Evolutionary conservation across 2,113 vertebrate species (phyloP), one percentile per base, ranked within the genome.

Genomic region (Equus quagga): DNA sequence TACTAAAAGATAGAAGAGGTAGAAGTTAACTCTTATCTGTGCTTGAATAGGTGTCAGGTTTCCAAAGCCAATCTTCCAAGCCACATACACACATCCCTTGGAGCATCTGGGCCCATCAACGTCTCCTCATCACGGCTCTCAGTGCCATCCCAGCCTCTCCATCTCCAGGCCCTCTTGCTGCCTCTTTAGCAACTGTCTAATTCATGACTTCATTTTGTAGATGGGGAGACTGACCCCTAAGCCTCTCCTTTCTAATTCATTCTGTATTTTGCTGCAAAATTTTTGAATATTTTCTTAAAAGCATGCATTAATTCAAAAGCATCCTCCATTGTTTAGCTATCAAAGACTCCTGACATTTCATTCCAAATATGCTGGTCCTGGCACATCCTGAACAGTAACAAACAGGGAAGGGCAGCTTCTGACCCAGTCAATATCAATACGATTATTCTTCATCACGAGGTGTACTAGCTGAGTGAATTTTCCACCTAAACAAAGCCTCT

Each of bases 241-340:
- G 36, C 33, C 2, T 93, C 54, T 58, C 69, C 26, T 88, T 58
- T 78, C 13, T 95, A 56, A 86, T 75, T 67, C 28, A 78, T 23
- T 9, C 46, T 94, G 23, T 88, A 78, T 83, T 96, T 89, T 89
- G n/a, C 67, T 82, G 15, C 11, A 64, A 69, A 75, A 79, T 67
- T 93, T 41, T 70, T 72, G 54, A 93, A 78, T 67, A 87, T 95
- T 93, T 94, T 89, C 85, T 93, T 82, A 69, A 93, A 97, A 95
- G 26, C 58, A 80, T 19, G 14, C 31, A 80, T 95, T 79, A 91
- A 94, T 82, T 90, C 51, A 82, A 81, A 96, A 86, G 21, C n/a
- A 73, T 31, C 33, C 41, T 93, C 67, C 9, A 67, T 54, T 89
- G 56, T 36, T 80, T 54, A 70, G 56, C 76, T 84, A n/a, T 46